phyloP scores from a whole-genome alignment of 2,888 invertebrate species.

The Oxycera nigricornis region DNA sequence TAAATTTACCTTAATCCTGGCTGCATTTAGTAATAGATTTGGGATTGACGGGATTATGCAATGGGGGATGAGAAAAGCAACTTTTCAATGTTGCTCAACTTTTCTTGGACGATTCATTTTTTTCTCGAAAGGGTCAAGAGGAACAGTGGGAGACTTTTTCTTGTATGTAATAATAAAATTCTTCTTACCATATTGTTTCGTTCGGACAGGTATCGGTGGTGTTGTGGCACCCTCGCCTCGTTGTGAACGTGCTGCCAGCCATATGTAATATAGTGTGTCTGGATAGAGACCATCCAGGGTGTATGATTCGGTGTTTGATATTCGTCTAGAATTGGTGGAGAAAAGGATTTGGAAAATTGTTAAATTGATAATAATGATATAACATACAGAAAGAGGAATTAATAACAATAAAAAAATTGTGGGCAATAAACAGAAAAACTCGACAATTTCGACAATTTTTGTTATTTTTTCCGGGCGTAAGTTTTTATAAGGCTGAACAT shows the following conservation, averaged over 20 bases:
- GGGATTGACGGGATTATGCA: neutral
- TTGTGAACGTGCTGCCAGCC: slow-evolving; percentile 93
- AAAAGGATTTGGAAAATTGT: neutral
- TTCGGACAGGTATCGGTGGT: slow-evolving; percentile 90
- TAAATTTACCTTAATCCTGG: slow-evolving; percentile 46
- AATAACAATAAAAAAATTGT: too few relatives aligned
- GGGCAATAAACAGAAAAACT: too few relatives aligned
- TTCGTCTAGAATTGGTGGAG: slow-evolving; percentile 70
- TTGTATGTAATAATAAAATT: slow-evolving; percentile 1
- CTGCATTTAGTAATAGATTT: slow-evolving; percentile 39
- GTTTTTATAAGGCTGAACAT: too few relatives aligned
- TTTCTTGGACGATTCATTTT: neutral
- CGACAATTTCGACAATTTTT: too few relatives aligned
- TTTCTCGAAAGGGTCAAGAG: slow-evolving; percentile 24
- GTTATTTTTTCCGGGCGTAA: too few relatives aligned
- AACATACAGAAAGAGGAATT: neutral
- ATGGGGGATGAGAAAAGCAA: neutral
- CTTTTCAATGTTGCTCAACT: neutral
- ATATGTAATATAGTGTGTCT: slow-evolving; percentile 95
- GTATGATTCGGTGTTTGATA: slow-evolving; percentile 84
- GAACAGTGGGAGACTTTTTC: slow-evolving; percentile 18
- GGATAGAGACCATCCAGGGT: slow-evolving; percentile 91
- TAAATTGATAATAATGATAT: neutral
- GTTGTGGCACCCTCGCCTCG: slow-evolving; percentile 95
- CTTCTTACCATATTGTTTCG: slow-evolving; percentile 96